Conservation (phyloP, 2,797 vertebrate species). For the Chaunax sp. region DNA sequence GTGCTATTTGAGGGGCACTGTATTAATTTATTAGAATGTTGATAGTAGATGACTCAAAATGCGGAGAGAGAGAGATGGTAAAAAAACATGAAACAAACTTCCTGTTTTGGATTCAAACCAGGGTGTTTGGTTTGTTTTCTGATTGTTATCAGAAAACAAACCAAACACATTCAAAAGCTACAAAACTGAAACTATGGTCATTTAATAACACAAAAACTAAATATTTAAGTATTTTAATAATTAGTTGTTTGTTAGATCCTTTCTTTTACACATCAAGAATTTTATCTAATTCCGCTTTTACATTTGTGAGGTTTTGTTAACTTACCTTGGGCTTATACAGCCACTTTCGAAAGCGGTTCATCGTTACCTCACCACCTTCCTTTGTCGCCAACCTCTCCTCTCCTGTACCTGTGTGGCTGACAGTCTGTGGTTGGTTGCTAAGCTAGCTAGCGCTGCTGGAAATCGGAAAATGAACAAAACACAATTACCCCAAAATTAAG, state of each 20-base stretch:
- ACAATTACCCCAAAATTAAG: constrained; percentile 35
- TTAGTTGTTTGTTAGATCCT: background rate
- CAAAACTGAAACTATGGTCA: background rate
- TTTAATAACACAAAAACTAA: background rate
- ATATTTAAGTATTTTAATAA: background rate
- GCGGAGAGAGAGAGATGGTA: background rate
- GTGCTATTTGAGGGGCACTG: no score
- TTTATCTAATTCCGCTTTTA: background rate
- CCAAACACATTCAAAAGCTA: background rate
- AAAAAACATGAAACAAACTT: background rate
- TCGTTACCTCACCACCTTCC: constrained; percentile 87
- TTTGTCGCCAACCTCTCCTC: constrained; percentile 77
- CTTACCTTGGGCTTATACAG: constrained; percentile 98
- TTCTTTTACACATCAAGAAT: background rate
- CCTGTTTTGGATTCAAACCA: background rate
- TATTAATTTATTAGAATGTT: no score
- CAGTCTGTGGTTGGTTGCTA: constrained; percentile 58
- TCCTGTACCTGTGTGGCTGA: constrained; percentile 73
- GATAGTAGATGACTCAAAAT: background rate
- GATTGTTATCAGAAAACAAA: constrained; percentile 4
- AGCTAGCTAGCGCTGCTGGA: constrained; percentile 69
- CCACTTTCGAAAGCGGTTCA: constrained; percentile 98
- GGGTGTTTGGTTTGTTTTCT: no score
- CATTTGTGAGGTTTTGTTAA: constrained; percentile 4
- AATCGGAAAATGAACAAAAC: constrained; percentile 43